phyloP scores from a whole-genome alignment of 2,113 vertebrate genomes.

The Lichenostomus cassidix region DNA sequence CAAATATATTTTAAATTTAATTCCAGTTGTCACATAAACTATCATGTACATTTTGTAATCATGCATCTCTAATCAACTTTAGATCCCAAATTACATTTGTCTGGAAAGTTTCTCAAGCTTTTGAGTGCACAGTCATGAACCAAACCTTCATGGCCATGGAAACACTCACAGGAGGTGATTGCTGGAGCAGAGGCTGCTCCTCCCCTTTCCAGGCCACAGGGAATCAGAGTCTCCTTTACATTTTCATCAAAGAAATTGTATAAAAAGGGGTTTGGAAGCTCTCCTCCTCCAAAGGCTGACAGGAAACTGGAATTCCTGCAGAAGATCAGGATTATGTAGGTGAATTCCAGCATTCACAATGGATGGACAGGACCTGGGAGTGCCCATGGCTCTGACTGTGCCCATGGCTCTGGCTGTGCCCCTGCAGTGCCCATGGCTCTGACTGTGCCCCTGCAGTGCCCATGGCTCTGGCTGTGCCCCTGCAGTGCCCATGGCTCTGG shows the following conservation, averaged over 20 bases:
- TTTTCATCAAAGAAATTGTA: background rate
- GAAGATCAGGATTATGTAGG: accelerated
- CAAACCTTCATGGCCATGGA: background rate
- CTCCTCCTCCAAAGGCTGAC: background rate
- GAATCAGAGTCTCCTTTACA: background rate
- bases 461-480: too few species aligned
- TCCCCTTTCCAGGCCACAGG: background rate
- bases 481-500: too few species aligned
- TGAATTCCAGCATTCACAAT: background rate
- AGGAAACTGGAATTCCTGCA: background rate
- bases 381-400: background rate
- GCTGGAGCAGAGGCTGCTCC: background rate
- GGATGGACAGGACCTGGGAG: accelerated
- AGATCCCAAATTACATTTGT: slow-evolving; percentile 34
- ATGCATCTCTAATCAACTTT: slow-evolving; percentile 43
- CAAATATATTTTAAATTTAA: slow-evolving; percentile 22
- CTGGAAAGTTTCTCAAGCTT: slow-evolving; percentile 6
- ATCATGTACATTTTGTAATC: background rate
- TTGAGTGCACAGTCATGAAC: background rate
- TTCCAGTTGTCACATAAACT: slow-evolving; percentile 31
- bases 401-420: too few species aligned
- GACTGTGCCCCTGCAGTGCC: too few species aligned
- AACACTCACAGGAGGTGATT: background rate
- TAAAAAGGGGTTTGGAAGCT: background rate
- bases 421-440: too few species aligned